Evolutionary conservation across 1,140 invertebrate species (phyloP), one percentile per base, ranked within the genome.

Genomic region (Sycophaga agraensis): DNA sequence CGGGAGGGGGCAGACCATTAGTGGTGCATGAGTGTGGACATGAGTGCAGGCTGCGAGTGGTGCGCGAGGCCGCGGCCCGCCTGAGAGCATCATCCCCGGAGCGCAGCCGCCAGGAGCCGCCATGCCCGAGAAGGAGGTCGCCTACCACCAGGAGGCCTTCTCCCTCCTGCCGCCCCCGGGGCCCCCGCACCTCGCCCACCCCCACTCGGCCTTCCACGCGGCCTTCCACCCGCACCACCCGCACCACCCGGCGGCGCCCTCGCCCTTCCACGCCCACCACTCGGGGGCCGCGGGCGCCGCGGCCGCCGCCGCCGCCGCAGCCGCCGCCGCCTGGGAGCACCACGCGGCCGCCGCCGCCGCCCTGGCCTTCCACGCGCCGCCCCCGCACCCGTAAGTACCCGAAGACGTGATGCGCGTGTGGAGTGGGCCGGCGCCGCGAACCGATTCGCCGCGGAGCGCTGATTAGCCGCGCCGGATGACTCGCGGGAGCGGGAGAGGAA

Each of bases 41-140:
- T n/a, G n/a, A n/a, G n/a, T n/a, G n/a, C n/a, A 31, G n/a, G 14
- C 8, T 2, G 43, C 12, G 43, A 5, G 43, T 24, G 14, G 21
- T 2, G 12, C 2, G 40, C 4, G 8, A 17, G 37, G 35, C 17
- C 31, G 11, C 5, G 14, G n/a, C 17, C 17, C 16, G n/a, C 19
- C 57, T 43, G 55, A 53, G 21, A 6, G 14, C 21, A 63, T 21
- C 39, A 14, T 50, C 39, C 43, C 45, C 62, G 42, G 24, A 5
- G 19, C 54, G 21, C 17, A 40, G 35, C 50, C 50, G 24, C 35
- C 35, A 24, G 21, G 50, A 53, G 31, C 35, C 35, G n/a, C 37
- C 21, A 81, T 81, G 79, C 79, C 79, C 53, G 79, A 80, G 56
- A 81, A 81, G 68, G 79, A 81, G 67, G 79, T 81, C 51, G 77